phyloP scores from a whole-genome alignment of 2,888 invertebrate genomes.

The Stenodera caucasica region DNA sequence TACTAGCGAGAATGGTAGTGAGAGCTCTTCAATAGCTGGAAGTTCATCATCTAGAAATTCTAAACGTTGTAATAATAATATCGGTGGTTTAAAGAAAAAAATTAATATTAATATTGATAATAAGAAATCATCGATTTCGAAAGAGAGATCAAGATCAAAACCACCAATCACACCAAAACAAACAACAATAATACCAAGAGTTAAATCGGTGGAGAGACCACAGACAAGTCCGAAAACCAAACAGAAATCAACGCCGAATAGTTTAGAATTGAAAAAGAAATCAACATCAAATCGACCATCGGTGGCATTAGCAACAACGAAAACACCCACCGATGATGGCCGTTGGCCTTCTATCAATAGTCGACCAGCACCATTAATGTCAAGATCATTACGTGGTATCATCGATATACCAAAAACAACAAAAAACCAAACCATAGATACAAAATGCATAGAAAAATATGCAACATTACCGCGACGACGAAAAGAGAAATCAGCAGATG shows the following conservation, averaged over 20 bases:
- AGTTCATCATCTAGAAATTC: slow-evolving; percentile 51
- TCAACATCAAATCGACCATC: slow-evolving; percentile 27
- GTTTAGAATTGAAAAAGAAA: slow-evolving; percentile 38
- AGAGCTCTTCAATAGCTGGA: slow-evolving; percentile 73
- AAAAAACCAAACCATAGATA: slow-evolving; percentile 50
- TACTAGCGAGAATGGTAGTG: slow-evolving; percentile 74
- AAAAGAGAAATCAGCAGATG: slow-evolving; percentile 64
- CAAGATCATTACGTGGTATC: slow-evolving; percentile 50
- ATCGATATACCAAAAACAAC: slow-evolving; percentile 44
- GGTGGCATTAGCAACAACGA: slow-evolving; percentile 54
- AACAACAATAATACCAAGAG: slow-evolving; percentile 34
- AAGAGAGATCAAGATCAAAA: slow-evolving; percentile 43
- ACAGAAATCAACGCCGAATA: slow-evolving; percentile 42
- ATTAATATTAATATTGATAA: slow-evolving; percentile 39
- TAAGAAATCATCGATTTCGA: slow-evolving; percentile 36
- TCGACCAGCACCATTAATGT: slow-evolving; percentile 52
- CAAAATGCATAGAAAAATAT: slow-evolving; percentile 69
- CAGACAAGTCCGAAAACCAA: slow-evolving; percentile 41
- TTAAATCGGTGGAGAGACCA: slow-evolving; percentile 47
- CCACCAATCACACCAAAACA: slow-evolving; percentile 44
- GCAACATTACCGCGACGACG: slow-evolving; percentile 77
- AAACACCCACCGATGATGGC: slow-evolving; percentile 69
- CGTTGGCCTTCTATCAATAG: slow-evolving; percentile 66
- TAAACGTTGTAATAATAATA: slow-evolving; percentile 49
- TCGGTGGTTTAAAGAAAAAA: slow-evolving; percentile 60